These are phyloP conservation scores for Cyprinodon tularosa DNA, from an alignment of 2,113 vertebrate genomes.

Conservation along the genomic window DNA sequence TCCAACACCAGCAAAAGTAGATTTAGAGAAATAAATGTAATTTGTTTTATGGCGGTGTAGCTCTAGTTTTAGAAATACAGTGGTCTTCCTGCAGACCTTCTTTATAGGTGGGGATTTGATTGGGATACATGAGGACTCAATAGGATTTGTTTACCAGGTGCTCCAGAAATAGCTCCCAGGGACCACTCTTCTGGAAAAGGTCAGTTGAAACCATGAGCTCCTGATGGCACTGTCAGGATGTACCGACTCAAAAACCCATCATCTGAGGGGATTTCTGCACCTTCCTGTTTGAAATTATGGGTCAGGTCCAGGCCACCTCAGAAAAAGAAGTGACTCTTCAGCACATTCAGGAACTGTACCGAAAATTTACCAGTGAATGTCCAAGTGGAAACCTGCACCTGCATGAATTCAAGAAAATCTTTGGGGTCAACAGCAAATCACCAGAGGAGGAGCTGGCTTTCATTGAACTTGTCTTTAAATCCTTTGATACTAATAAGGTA, in stretches of 20 bases:
- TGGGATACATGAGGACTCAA: not conserved
- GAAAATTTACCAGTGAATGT: slow-evolving; percentile 84
- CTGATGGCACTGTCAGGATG: not conserved
- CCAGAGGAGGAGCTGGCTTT: slow-evolving; percentile 79
- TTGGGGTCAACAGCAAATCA: slow-evolving; percentile 76
- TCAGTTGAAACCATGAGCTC: not conserved
- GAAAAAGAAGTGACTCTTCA: slow-evolving; percentile 79
- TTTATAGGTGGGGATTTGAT: not conserved
- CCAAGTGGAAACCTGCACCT: slow-evolving; percentile 85
- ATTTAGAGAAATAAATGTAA: no score
- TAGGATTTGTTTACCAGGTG: not conserved
- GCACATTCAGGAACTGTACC: slow-evolving; percentile 85
- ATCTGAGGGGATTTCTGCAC: not conserved
- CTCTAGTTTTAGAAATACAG: not conserved
- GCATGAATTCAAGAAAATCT: slow-evolving; percentile 86
- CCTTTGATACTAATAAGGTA: slow-evolving; percentile 85
- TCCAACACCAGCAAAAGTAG: not conserved
- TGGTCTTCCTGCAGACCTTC: not conserved
- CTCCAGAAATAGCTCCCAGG: not conserved
- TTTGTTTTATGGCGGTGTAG: not conserved
- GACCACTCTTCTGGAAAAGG: not conserved
- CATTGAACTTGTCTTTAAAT: slow-evolving; percentile 83
- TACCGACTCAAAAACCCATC: not conserved
- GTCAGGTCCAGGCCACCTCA: slow-evolving; percentile 62
- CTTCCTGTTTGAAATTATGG: slow-evolving; percentile 67